Evolutionary conservation across 2,888 invertebrate species (phyloP).

Genomic region (Drosophila mulleri): DNA sequence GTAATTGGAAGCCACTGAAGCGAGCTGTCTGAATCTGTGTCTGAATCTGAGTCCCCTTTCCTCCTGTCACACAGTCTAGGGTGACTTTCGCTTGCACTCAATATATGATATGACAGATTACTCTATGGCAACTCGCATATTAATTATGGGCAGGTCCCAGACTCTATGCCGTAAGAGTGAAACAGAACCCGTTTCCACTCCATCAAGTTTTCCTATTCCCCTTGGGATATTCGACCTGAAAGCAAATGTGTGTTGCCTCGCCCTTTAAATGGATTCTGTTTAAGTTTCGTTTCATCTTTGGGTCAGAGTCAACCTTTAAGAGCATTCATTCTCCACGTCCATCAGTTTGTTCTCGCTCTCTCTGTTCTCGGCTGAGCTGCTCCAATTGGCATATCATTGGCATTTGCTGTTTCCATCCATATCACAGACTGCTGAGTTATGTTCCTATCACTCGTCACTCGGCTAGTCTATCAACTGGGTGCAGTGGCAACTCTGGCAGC

Average conservation of each 20-base stretch:
- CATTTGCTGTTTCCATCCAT: conserved; percentile 25
- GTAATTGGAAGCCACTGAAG: conserved; percentile 64
- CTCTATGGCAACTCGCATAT: conserved; percentile 62
- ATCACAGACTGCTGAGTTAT: conserved; percentile 20
- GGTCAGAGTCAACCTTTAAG: conserved; percentile 5
- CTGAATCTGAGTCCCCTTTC: conserved; percentile 20
- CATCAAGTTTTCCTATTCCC: conserved; percentile 37
- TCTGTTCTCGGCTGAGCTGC: conserved; percentile 9
- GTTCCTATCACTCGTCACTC: conserved; percentile 50
- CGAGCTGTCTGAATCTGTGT: conserved; percentile 38
- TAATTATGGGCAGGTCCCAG: conserved; percentile 61
- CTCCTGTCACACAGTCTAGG: conserved; percentile 18
- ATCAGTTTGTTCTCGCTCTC: conserved; percentile 35
- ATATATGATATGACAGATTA: conserved; percentile 45
- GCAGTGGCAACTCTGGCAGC: conserved; percentile 10
- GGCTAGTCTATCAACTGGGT: conserved; percentile 26
- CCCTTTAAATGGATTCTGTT: conserved; percentile 18
- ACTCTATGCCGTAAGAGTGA: conserved; percentile 23
- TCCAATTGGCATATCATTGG: conserved; percentile 48
- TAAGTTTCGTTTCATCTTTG: conserved; percentile 33
- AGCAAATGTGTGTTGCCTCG: conserved; percentile 35
- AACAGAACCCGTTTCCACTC: conserved; percentile 37
- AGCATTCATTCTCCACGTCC: conserved; percentile 13
- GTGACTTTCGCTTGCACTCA: conserved; percentile 32
- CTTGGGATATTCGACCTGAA: conserved; percentile 47